Conservation (phyloP, 2,113 vertebrate species). For the Ceuthmochares aereus region DNA sequence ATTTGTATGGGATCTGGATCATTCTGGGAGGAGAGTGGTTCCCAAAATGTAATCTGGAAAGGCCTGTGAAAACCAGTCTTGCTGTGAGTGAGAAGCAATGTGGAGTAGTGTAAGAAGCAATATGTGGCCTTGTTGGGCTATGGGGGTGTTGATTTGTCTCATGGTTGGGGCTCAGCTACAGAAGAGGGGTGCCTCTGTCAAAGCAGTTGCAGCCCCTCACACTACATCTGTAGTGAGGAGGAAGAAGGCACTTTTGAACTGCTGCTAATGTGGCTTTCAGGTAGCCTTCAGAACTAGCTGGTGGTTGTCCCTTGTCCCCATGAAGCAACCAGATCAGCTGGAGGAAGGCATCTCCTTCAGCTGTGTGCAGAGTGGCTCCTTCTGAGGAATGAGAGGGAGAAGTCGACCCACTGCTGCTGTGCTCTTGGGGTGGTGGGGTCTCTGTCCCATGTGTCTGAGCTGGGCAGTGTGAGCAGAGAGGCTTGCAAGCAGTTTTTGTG, state of each 20-base stretch:
- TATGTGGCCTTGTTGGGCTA: rapidly evolving
- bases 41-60: not conserved
- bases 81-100: not conserved
- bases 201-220: not conserved
- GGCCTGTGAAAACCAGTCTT: not conserved
- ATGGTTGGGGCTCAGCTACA: not conserved
- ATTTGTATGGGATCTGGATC: not conserved
- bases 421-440: not conserved
- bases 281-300: not conserved
- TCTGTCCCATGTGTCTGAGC: not conserved
- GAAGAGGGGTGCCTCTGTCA: not conserved
- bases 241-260: not conserved
- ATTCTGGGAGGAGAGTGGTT: not conserved
- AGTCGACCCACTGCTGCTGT: rapidly evolving
- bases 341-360: not conserved
- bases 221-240: not conserved
- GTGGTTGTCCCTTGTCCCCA: not conserved
- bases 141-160: not conserved
- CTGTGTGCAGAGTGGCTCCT: not conserved
- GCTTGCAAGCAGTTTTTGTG: not conserved
- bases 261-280: not conserved
- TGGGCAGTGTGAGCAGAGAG: not conserved
- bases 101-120: rapidly evolving
- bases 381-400: not conserved
- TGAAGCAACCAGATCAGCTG: not conserved